Base-by-base conservation (phyloP, 2,113 vertebrate genomes). In the Hippocampus guttulatus region DNA sequence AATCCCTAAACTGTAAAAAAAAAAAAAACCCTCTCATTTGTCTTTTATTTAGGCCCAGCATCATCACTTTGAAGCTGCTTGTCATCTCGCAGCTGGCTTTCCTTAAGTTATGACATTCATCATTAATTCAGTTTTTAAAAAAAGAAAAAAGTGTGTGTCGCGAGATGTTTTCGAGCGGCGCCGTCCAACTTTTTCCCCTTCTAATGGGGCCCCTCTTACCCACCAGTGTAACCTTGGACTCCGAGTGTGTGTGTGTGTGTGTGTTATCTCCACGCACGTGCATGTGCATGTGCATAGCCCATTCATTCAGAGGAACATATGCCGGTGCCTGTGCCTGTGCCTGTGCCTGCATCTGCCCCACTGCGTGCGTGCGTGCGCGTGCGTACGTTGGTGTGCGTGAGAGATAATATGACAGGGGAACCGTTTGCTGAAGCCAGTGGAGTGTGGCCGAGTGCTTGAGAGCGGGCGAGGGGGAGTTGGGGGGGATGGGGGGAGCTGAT, bases 381-480 rank as follows among this genome's bases (percentile, higher is more conserved):
- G 60, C 8, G 60, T 1, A 73, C 38, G 71, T 64, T 71, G 27
- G 76, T 27, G 47, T 23, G 68, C 15, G 85, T 51, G 75, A 52
- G 82, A 81, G 85, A 86, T 88, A 90, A 88, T 87, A 89, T 90
- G 90, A 90, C 87, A 90, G 85, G 78, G 81, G 77, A 90, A 89
- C 79, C 65, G 75, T 90, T 91, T 88, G 90, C 86, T 85, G 83
- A 82, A 89, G 84, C 82, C 88, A 88, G 80, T 87, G 88, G 77
- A 91, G 89, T 92, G 90, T 90, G 81, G 79, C 84, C 74, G 85
- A 85, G 84, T 64, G 67, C 80, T 62, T 80, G 74, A 83, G 76
- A 79, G 78, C 80, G 78, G 81, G 78, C 66, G 79, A 76, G 64
- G 70, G 65, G 79, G 64, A 69, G 33, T 1, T 4, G 33, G 33